phyloP scores from a whole-genome alignment of 2,797 vertebrate species.

The Adrianichthys oophorus region DNA sequence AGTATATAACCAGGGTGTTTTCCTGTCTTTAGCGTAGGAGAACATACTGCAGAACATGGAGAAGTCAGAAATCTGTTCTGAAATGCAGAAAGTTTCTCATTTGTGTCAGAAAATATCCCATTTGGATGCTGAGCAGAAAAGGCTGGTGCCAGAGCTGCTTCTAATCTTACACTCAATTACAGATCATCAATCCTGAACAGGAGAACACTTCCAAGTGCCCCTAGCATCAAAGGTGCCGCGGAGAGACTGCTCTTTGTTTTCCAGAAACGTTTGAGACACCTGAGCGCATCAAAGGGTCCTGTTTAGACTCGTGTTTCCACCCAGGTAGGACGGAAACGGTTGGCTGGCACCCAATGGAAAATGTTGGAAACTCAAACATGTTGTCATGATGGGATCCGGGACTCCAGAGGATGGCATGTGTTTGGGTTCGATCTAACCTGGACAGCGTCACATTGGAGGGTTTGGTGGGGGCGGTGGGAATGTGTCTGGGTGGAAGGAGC shows the following conservation, averaged over 20 bases:
- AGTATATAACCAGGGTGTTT: too few species aligned
- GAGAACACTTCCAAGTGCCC: conserved; percentile 6
- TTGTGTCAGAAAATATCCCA: too few species aligned
- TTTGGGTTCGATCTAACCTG: conserved; percentile 18
- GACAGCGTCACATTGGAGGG: conserved; percentile 29
- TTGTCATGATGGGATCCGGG: conserved; percentile 58
- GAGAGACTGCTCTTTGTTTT: conserved; percentile 61
- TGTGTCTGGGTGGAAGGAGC: neutral
- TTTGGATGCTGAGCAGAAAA: conserved; percentile 5
- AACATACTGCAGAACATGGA: too few species aligned
- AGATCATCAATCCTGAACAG: conserved; percentile 27
- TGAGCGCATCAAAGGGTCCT: conserved; percentile 59
- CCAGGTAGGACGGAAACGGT: conserved; percentile 44
- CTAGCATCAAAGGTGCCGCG: conserved; percentile 36
- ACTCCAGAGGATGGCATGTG: conserved; percentile 25
- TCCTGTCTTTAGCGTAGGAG: too few species aligned
- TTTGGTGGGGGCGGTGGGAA: conserved; percentile 4
- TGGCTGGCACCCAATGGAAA: conserved; percentile 58
- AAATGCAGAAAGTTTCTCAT: too few species aligned
- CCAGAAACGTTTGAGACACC: conserved; percentile 53
- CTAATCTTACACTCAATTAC: conserved; percentile 15
- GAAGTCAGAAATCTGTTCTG: too few species aligned
- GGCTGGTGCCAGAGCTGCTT: conserved; percentile 5
- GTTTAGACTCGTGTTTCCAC: conserved; percentile 47
- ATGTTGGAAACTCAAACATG: conserved; percentile 44